Percentiles rank a stretch among this genome's conserved stretches.
These are phyloP conservation scores for Drosophila robusta DNA, from an alignment of 2,888 invertebrate species.

Conservation along the genomic window DNA sequence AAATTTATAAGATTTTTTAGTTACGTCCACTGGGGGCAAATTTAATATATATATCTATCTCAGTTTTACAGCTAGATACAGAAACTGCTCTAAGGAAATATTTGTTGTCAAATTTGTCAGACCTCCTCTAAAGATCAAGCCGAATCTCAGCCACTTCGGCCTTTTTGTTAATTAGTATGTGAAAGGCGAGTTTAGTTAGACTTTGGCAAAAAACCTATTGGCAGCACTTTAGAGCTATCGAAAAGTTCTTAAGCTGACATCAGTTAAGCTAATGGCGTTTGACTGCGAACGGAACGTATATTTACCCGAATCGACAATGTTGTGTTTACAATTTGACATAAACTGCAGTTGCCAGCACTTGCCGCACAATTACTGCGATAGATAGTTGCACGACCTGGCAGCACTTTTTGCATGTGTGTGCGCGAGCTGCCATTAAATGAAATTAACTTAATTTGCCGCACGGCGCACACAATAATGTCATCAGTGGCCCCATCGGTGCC, in stretches of 20 bases:
- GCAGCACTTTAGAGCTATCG: constrained; percentile 8
- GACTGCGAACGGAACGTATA: background rate
- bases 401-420: constrained; percentile 4
- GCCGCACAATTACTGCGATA: constrained; percentile 2
- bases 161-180: too few species aligned
- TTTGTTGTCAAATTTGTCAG: too few species aligned
- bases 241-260: background rate
- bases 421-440: constrained; percentile 60
- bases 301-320: background rate
- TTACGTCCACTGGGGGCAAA: too few species aligned
- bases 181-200: too few species aligned
- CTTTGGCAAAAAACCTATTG: background rate
- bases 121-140: too few species aligned
- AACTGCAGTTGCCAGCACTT: constrained; percentile 19
- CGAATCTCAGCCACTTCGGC: too few species aligned
- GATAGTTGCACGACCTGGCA: constrained; percentile 25
- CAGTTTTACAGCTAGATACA: too few species aligned
- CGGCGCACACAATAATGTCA: constrained; percentile 69
- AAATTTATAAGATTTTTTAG: too few species aligned
- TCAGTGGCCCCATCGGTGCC: constrained; percentile 55
- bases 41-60: too few species aligned
- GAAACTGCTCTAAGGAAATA: too few species aligned
- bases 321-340: background rate
- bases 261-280: background rate
- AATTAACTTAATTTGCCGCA: constrained; percentile 71